These are phyloP conservation scores for Dinocampus coccinellae DNA, from an alignment of 2,888 invertebrate genomes.

Conservation along the genomic window DNA sequence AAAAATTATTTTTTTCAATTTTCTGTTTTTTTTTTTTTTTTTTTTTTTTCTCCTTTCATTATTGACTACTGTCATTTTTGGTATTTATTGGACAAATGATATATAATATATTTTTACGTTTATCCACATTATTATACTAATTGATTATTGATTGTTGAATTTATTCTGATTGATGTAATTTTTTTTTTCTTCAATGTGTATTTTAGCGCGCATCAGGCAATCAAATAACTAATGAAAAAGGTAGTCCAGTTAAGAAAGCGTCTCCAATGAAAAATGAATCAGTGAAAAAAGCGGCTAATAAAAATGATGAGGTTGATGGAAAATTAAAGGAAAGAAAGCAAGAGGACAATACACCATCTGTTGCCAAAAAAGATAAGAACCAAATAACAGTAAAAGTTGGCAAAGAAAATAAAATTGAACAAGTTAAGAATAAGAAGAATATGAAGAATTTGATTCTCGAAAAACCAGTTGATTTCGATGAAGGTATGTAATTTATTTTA, in stretches of 20 bases:
- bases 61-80: not conserved
- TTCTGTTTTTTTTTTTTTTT: no score
- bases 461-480: constrained; percentile 81
- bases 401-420: constrained; percentile 72
- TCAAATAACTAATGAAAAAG: constrained; percentile 72
- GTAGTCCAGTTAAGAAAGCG: constrained; percentile 74
- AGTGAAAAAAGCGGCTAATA: constrained; percentile 72
- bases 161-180: constrained; percentile 4
- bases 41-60: not conserved
- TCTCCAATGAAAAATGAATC: constrained; percentile 60
- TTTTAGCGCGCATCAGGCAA: constrained; percentile 78
- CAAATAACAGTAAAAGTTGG: constrained; percentile 53
- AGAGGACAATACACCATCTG: constrained; percentile 71
- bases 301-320: constrained; percentile 68
- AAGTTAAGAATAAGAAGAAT: constrained; percentile 75
- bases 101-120: no score
- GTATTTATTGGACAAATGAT: not conserved
- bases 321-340: constrained; percentile 68
- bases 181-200: constrained; percentile 50
- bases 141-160: not conserved
- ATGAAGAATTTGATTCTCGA: constrained; percentile 73
- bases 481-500: constrained; percentile 69
- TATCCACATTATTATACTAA: no score
- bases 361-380: constrained; percentile 63
- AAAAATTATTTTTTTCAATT: not conserved